phyloP scores from a whole-genome alignment of 2,113 vertebrate genomes.

The Aegotheles bennettii region DNA sequence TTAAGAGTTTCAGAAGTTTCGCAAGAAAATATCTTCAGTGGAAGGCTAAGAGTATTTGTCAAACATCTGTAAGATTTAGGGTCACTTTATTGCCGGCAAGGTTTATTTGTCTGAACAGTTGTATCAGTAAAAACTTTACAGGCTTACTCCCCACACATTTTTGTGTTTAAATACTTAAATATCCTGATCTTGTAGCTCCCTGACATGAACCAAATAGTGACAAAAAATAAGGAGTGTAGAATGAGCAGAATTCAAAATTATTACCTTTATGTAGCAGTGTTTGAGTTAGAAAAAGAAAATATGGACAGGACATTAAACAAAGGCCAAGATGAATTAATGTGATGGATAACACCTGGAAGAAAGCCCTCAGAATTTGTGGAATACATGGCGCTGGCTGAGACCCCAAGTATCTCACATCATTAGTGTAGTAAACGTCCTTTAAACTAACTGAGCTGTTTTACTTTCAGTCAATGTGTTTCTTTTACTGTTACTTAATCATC shows the following conservation, averaged over 20 bases:
- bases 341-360: background rate
- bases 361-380: background rate
- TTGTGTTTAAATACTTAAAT: background rate
- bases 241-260: background rate
- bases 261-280: background rate
- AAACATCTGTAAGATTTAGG: background rate
- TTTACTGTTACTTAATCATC: background rate
- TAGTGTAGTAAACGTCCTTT: background rate
- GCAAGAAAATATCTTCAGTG: background rate
- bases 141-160: background rate
- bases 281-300: background rate
- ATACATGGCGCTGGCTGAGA: background rate
- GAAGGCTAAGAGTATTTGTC: background rate
- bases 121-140: background rate
- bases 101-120: background rate
- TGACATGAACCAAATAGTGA: background rate
- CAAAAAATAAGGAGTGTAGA: background rate
- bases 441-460: background rate
- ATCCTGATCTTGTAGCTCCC: background rate
- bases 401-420: background rate
- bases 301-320: background rate
- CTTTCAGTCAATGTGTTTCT: background rate
- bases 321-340: background rate
- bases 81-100: background rate
- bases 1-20: background rate